A percentile compares a stretch with the other conserved stretches of the same genome.
Conservation (phyloP, 2,797 vertebrate species). For the Enteromius viviparus region DNA sequence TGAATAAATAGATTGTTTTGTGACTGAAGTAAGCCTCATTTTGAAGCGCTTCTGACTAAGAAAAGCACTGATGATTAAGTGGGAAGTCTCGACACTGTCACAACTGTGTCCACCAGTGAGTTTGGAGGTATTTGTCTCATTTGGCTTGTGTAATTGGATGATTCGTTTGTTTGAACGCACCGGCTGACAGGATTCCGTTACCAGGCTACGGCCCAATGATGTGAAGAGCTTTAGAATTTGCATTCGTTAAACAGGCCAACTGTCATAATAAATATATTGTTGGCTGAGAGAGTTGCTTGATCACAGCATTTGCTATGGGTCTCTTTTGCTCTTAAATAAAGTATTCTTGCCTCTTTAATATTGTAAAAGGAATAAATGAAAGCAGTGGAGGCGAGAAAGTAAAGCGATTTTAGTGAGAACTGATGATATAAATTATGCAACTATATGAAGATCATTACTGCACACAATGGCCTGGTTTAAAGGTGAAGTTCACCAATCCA, state of each 20-base stretch:
- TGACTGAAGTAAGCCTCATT: conserved; percentile 29
- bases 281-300: conserved; percentile 2
- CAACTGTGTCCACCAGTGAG: background rate
- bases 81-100: conserved; percentile 23
- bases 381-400: background rate
- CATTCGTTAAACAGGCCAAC: conserved; percentile 37
- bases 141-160: conserved; percentile 38
- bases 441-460: conserved; percentile 28
- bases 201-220: conserved; percentile 28
- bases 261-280: conserved; percentile 34
- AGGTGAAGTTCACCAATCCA: conserved; percentile 33
- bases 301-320: background rate
- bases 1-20: conserved; percentile 53
- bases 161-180: conserved; percentile 38
- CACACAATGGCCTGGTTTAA: conserved; percentile 40
- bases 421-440: conserved; percentile 49
- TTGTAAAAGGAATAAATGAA: background rate
- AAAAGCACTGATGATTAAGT: conserved; percentile 22
- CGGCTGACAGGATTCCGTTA: conserved; percentile 19
- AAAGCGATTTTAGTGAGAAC: background rate
- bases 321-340: conserved; percentile 27
- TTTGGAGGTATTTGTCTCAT: conserved; percentile 38
- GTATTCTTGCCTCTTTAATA: conserved; percentile 1
- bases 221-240: conserved; percentile 36
- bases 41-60: background rate